Evolutionary conservation across 2,888 invertebrate genomes (phyloP).

Genomic region (Cyclophora punctaria): DNA sequence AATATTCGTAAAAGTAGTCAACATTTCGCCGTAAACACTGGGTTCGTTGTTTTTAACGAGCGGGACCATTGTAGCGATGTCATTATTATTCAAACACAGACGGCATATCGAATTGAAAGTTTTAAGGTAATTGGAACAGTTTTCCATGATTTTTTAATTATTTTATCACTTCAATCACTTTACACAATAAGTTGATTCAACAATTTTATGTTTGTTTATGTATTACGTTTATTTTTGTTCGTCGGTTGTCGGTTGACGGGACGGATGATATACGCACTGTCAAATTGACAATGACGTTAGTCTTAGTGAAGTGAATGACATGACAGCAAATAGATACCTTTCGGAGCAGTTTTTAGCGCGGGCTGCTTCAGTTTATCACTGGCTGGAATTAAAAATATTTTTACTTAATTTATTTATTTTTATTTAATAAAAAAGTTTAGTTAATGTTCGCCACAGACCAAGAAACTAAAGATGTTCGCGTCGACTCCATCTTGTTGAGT

Average conservation of each 20-base stretch:
- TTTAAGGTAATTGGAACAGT: conserved; percentile 25
- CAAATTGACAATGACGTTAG: neutral
- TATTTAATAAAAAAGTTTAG: too few relatives aligned
- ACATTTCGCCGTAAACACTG: conserved; percentile 45
- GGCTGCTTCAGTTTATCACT: too few relatives aligned
- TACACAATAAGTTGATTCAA: too few relatives aligned
- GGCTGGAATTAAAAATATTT: too few relatives aligned
- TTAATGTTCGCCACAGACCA: too few relatives aligned
- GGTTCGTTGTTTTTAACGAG: conserved; percentile 38
- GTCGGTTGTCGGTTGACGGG: too few relatives aligned
- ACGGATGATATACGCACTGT: too few relatives aligned
- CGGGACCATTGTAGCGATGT: conserved; percentile 37
- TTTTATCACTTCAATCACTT: neutral
- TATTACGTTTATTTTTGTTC: too few relatives aligned
- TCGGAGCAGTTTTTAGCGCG: neutral
- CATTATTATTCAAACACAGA: conserved; percentile 41
- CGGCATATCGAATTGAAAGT: conserved; percentile 48
- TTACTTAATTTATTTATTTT: too few relatives aligned
- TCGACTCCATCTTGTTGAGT: too few relatives aligned
- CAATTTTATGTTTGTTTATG: too few relatives aligned
- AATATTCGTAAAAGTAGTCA: conserved; percentile 40
- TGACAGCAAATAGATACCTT: conserved; percentile 3
- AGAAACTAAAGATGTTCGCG: too few relatives aligned
- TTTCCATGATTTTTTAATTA: neutral
- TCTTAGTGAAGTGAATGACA: neutral